Base-by-base conservation (phyloP, 2,888 invertebrate genomes). In the Blomia tropicalis region DNA sequence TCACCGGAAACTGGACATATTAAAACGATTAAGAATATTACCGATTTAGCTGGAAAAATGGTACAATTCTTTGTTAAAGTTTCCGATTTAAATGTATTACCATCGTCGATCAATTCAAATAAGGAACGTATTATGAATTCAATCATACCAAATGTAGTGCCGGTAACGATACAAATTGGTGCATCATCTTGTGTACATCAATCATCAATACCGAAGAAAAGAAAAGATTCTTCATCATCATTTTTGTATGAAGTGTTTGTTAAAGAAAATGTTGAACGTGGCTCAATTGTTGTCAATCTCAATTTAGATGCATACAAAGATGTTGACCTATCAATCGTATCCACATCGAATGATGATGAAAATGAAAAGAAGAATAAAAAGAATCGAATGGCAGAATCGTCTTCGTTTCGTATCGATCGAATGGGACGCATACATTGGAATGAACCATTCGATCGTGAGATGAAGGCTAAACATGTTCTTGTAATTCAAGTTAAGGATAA, bases 161-260 rank as follows among this genome's bases (percentile, higher is more conserved):
- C 90, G 4, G 82, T 93, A 30, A 81, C 82, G 64, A 81, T 93
- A 69, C 80, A 81, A 71, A 81, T 93, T 68, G 83, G 85, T 78
- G 80, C 81, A 58, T 25, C 22, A 17, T 61, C 54, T 27, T 47
- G 47, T 19, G 47, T 3, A 14, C 3, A 22, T 47, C 56, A 56
- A 14, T 41, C 14, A 14, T 41, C 41, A 41, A 41, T 41, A n/a
- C 32, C 51, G n/a, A 47, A 31, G 27, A 25, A 47, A 25, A 59
- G 58, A 51, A 29, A 32, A 3, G 54, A 61, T 27, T n/a, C n/a
- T n/a, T n/a, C n/a, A n/a, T n/a, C n/a, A n/a, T 43, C 62, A 23
- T 62, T 58, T 30, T 17, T 62, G 5, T 62, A 58, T 29, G 62
- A 62, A 44, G 58, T 62, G 14, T 62, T 62, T 22, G 62, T 62